Conservation (phyloP, 2,113 vertebrate genomes). For the Theropithecus gelada region DNA sequence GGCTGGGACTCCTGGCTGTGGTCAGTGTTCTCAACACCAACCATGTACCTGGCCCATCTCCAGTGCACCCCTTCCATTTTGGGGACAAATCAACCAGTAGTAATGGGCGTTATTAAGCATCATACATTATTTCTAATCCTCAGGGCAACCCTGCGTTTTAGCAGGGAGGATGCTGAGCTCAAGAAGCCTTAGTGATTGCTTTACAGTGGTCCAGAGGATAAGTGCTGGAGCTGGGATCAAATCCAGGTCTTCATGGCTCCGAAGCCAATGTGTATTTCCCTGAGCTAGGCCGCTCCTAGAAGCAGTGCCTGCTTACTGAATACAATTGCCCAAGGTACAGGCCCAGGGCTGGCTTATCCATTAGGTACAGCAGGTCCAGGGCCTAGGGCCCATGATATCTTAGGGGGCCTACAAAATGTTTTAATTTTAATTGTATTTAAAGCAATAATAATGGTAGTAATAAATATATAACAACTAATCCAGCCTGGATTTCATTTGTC, state of each 20-base stretch:
- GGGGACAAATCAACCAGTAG: not conserved
- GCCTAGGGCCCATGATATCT: not conserved
- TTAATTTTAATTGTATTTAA: constrained; percentile 31
- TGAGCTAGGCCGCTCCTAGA: not conserved
- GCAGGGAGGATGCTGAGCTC: not conserved
- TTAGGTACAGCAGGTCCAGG: not conserved
- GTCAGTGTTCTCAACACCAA: not conserved
- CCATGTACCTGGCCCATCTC: not conserved
- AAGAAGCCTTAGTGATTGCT: not conserved
- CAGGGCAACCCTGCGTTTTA: not conserved
- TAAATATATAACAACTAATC: not conserved
- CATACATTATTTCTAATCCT: not conserved
- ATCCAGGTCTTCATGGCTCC: not conserved
- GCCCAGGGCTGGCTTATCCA: not conserved
- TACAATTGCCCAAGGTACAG: not conserved
- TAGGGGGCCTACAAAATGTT: not conserved
- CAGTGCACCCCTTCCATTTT: not conserved
- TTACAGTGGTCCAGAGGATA: not conserved
- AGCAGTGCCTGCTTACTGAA: not conserved
- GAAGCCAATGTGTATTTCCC: not conserved
- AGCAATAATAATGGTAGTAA: not conserved
- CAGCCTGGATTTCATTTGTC: not conserved
- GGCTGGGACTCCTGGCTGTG: not conserved
- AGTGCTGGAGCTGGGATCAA: not conserved
- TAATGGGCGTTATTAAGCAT: not conserved